Evolutionary conservation across 2,888 invertebrate species (phyloP).

Genomic region (Limnephilus lunatus): DNA sequence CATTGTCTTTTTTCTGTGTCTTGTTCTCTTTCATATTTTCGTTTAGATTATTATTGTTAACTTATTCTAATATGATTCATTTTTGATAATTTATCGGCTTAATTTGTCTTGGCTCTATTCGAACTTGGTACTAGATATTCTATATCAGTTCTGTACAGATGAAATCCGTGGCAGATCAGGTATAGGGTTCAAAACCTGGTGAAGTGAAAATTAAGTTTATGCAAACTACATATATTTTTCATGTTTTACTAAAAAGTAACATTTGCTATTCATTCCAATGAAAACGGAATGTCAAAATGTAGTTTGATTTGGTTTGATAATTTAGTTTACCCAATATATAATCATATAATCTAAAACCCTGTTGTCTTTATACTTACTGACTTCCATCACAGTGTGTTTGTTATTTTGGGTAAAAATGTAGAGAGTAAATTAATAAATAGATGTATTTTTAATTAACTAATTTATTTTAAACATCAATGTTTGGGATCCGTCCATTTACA

Average conservation of each 20-base stretch:
- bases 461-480: constrained; percentile 63
- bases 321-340: background rate
- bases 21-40: too few relatives aligned
- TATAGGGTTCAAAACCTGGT: background rate
- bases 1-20: too few relatives aligned
- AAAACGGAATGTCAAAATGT: background rate
- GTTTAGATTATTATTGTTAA: too few relatives aligned
- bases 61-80: too few relatives aligned
- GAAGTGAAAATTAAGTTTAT: background rate
- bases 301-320: background rate
- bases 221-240: background rate
- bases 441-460: constrained; percentile 57
- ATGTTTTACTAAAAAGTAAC: background rate
- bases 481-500: constrained; percentile 61
- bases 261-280: background rate
- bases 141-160: background rate
- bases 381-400: background rate
- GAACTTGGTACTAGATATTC: background rate
- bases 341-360: background rate
- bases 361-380: background rate
- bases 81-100: background rate
- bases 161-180: background rate
- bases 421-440: background rate
- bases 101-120: background rate
- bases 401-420: background rate